A percentile compares a stretch with the other conserved stretches of the same genome.
Conservation (phyloP, 1,140 invertebrate species). For the Heliconius melpomene region DNA sequence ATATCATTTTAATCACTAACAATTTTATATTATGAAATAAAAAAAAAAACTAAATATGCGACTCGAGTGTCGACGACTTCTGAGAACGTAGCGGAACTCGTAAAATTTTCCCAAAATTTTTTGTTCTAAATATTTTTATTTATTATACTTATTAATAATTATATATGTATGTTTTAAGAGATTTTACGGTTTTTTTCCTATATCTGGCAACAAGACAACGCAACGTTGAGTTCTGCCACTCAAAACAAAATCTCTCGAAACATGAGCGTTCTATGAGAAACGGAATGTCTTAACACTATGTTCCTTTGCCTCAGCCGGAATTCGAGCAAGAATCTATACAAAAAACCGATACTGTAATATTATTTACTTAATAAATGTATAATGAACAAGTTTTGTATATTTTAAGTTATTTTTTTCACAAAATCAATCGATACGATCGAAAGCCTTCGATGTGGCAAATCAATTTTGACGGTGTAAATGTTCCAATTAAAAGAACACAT, state of each 20-base stretch:
- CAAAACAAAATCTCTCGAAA: too few species aligned
- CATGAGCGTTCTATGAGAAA: too few species aligned
- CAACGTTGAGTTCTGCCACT: too few species aligned
- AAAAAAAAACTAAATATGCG: slow-evolving; percentile 1
- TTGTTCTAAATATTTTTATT: not conserved
- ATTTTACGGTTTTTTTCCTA: too few species aligned
- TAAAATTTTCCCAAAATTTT: not conserved
- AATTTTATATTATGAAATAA: not conserved
- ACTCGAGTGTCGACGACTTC: not conserved
- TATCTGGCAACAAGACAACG: too few species aligned
- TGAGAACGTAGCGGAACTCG: not conserved
- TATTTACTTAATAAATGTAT: not conserved
- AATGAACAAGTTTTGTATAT: not conserved
- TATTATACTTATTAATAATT: not conserved
- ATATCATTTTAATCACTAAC: not conserved
- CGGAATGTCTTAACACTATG: too few species aligned
- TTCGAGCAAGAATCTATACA: too few species aligned
- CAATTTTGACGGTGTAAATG: not conserved
- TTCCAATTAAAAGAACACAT: not conserved
- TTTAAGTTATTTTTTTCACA: not conserved
- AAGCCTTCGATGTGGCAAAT: not conserved
- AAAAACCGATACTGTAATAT: not conserved
- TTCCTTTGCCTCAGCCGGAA: too few species aligned
- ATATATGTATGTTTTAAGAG: not conserved
- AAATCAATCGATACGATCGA: slow-evolving; percentile 2